phyloP scores from a whole-genome alignment of 2,113 vertebrate species.

The Nettapus auritus region DNA sequence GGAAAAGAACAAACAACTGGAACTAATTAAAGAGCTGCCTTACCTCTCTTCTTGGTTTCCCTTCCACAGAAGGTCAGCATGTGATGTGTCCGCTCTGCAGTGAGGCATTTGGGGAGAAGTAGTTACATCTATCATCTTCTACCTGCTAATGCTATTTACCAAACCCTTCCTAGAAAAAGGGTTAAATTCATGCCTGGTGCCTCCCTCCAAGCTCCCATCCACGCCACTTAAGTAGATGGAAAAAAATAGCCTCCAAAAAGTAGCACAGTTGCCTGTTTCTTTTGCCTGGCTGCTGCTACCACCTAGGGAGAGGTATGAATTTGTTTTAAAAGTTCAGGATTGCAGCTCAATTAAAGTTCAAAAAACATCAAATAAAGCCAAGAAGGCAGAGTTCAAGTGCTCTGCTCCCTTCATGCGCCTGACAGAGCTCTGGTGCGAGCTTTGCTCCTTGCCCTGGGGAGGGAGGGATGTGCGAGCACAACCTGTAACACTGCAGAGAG shows the following conservation, averaged over 20 bases:
- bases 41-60: background rate
- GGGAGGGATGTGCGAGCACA: fast-evolving
- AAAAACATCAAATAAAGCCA: background rate
- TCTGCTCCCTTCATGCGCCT: background rate
- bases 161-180: background rate
- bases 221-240: background rate
- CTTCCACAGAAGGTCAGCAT: background rate
- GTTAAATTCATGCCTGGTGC: background rate
- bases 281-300: background rate
- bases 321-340: background rate
- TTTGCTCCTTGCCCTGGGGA: background rate
- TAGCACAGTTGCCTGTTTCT: background rate
- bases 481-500: background rate
- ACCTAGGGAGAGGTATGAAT: background rate
- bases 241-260: background rate
- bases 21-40: background rate
- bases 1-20: background rate
- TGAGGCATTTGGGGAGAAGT: background rate
- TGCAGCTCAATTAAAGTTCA: background rate
- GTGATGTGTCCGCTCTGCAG: background rate
- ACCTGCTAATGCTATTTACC: background rate
- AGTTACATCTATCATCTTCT: background rate
- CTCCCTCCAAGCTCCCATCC: background rate
- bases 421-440: fast-evolving
- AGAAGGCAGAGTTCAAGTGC: background rate